Evolutionary conservation across 2,113 vertebrate genomes (phyloP).

Genomic region (Lasiurus borealis): DNA sequence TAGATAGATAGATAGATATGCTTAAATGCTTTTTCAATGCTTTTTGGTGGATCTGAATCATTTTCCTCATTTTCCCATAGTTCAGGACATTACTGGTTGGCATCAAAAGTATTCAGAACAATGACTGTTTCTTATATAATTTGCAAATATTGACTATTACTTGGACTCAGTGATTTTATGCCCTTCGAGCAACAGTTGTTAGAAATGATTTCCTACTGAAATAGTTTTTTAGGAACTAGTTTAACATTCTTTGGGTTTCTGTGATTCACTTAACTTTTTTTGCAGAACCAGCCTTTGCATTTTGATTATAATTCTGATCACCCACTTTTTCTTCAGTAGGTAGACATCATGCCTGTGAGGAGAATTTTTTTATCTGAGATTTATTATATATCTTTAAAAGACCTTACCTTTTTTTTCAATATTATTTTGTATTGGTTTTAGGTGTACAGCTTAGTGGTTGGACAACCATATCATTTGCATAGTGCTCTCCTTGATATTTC

Average conservation of each 20-base stretch:
- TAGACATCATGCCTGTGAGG: not conserved
- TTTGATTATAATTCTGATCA: not conserved
- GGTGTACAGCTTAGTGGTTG: not conserved
- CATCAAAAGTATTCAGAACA: not conserved
- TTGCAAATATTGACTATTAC: not conserved
- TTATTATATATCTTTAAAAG: not conserved
- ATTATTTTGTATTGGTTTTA: not conserved
- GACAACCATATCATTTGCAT: not conserved
- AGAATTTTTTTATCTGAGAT: not conserved
- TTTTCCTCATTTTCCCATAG: not conserved
- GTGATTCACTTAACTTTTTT: not conserved
- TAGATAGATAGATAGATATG: too few species aligned
- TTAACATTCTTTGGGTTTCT: not conserved
- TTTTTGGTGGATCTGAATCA: not conserved
- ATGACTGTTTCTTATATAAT: not conserved
- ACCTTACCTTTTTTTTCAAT: not conserved
- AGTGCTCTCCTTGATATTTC: not conserved
- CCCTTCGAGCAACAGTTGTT: not conserved
- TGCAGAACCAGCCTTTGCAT: not conserved
- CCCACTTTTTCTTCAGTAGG: not conserved
- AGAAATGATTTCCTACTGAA: not conserved
- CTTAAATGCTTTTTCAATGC: not conserved
- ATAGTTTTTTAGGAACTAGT: not conserved
- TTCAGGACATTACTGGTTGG: not conserved
- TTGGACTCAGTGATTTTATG: not conserved